Conservation (phyloP, 2,113 vertebrate genomes). For the Amia ocellicauda region DNA sequence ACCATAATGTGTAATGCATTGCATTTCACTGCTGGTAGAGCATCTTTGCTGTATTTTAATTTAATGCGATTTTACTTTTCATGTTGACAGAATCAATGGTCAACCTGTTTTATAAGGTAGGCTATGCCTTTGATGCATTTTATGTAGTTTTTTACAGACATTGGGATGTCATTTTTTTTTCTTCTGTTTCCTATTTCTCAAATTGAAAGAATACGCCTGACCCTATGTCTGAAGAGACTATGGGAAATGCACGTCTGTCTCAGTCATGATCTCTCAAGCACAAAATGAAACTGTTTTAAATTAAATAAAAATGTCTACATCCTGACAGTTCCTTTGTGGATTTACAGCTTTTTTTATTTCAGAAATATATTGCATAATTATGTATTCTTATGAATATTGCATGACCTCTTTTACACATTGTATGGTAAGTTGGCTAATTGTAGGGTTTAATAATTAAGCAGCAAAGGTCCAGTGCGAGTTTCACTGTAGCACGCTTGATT, state of each 20-base stretch:
- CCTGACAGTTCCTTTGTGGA: constrained; percentile 59
- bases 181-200: constrained; percentile 15
- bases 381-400: constrained; percentile 71
- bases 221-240: constrained; percentile 22
- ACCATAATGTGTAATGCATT: constrained; percentile 59
- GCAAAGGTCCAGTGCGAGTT: constrained; percentile 66
- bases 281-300: constrained; percentile 64
- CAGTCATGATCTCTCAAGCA: constrained; percentile 47
- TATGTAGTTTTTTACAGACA: constrained; percentile 44
- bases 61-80: constrained; percentile 32
- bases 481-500: constrained; percentile 72
- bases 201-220: constrained; percentile 1
- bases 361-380: constrained; percentile 71
- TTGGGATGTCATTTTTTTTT: constrained; percentile 17
- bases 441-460: constrained; percentile 79
- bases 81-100: constrained; percentile 38
- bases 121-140: constrained; percentile 46
- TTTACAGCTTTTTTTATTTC: constrained; percentile 54
- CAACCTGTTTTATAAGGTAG: constrained; percentile 37
- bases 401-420: constrained; percentile 61
- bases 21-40: constrained; percentile 37
- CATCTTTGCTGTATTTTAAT: constrained; percentile 38
- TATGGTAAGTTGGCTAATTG: constrained; percentile 71
- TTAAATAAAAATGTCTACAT: constrained; percentile 68
- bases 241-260: constrained; percentile 23